These are phyloP conservation scores for Myopa testacea DNA, from an alignment of 2,888 invertebrate genomes.

Conservation along the genomic window DNA sequence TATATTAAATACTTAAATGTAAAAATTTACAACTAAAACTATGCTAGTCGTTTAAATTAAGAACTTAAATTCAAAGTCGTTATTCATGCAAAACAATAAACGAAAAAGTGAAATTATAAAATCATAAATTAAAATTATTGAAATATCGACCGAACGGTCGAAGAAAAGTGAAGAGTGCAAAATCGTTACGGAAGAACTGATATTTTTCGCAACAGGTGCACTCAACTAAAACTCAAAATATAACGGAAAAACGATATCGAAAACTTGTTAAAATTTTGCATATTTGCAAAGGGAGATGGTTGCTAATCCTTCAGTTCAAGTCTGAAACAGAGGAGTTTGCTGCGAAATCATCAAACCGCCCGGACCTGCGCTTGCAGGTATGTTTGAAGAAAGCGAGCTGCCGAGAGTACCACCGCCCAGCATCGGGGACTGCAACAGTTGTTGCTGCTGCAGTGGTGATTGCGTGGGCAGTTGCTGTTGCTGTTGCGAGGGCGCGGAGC, in stretches of 20 bases:
- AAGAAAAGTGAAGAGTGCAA: background rate
- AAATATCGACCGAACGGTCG: background rate
- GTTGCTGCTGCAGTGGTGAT: conserved; percentile 48
- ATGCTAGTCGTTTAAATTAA: conserved; percentile 14
- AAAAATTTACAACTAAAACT: conserved; percentile 37
- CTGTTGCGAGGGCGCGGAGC: conserved; percentile 41
- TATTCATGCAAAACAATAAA: conserved; percentile 16
- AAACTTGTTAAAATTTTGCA: conserved; percentile 2
- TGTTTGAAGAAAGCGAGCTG: conserved; percentile 43
- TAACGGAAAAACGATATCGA: conserved; percentile 1
- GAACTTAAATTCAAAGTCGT: conserved; percentile 22
- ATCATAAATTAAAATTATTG: background rate
- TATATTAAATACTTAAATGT: conserved; percentile 29
- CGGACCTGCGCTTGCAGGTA: conserved; percentile 54
- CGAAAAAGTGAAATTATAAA: background rate
- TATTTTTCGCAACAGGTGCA: background rate
- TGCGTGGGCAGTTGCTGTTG: conserved; percentile 53
- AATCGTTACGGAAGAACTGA: conserved; percentile 30
- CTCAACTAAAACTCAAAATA: conserved; percentile 3
- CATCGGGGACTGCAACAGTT: conserved; percentile 51
- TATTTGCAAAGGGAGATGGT: conserved; percentile 27
- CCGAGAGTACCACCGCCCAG: conserved; percentile 48
- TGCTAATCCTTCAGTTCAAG: conserved; percentile 31
- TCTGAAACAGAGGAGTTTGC: conserved; percentile 58
- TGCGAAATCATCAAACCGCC: conserved; percentile 67